Evolutionary conservation across 2,113 vertebrate species (phyloP), one percentile per base, ranked within the genome.

Genomic region (Amia ocellicauda): DNA sequence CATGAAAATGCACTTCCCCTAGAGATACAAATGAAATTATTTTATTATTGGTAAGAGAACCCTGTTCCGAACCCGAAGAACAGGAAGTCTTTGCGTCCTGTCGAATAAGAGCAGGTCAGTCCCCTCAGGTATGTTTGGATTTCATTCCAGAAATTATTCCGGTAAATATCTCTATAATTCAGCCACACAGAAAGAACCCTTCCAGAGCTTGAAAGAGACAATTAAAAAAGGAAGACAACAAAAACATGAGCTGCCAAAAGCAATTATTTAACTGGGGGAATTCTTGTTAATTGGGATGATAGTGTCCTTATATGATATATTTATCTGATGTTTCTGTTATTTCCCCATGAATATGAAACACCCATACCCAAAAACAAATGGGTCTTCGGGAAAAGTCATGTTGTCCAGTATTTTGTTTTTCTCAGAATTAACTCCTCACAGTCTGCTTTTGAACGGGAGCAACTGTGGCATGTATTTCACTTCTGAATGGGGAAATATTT

Each of bases 191-290:
- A 2, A 26, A 13, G 2, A 23, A 20, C n/a, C 41, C 54, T 57
- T 27, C 28, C 54, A 24, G 27, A 57, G 54, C 19, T n/a, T 4
- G n/a, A 28, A 28, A 19, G 54, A 57, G 28, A 19, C 54, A 36
- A 57, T 57, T 57, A 57, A 36, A 57, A 36, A 28, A 57, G 24
- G 54, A 40, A 58, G 56, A 58, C n/a, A 22, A 19, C 17, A 58
- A n/a, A 31, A 23, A 28, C 53, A 28, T 28, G 13, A 31, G 22
- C n/a, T 58, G 29, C 29, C 56, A 36, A 58, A 41, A 58, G 56
- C 56, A 58, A 58, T 58, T 58, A 40, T 20, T 40, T 58, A 23
- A 13, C 29, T 41, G 29, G 40, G 29, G 29, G 56, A 28, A 40
- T 20, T 10, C 17, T 22, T 22, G 56, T 20, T 29, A 56, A 56